Evolutionary conservation across 2,888 invertebrate genomes (phyloP), one percentile per base, ranked within the genome.

Genomic region (Drosophila paranaensis): DNA sequence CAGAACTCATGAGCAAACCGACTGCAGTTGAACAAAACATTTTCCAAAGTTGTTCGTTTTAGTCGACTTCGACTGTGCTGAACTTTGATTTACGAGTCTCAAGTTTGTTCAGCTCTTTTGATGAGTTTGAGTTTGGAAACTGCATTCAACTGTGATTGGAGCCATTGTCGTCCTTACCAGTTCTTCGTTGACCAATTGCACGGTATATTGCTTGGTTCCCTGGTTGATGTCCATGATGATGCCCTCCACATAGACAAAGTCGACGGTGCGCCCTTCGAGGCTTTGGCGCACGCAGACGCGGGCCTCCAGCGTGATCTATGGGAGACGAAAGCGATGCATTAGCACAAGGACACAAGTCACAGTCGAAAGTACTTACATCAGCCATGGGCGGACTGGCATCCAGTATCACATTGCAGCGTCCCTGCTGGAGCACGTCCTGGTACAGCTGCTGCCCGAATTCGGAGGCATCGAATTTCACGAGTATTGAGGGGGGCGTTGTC

Each of bases 381-480:
- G 95, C 96, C 86, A 95, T 95, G 90, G 95, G 96, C 39, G 98
- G 98, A 93, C 97, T 97, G 81, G 98, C 97, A 92, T 99, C 98
- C 90, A 97, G 96, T 88, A 98, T 97, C 91, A 98, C 96, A 93
- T 97, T 97, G 93, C 95, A 96, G 91, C 96, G 96, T 87, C 96
- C 95, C 81, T 94, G 94, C 85, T 96, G 96, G 81, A 98, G 95
- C 77, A 98, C 96, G 92, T 97, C 96, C 91, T 94, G 94, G 90
- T 96, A 97, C 88, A 95, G 94, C 78, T 96, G 94, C 46, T 95
- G 93, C 69, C 95, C 95, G 74, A 94, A 95, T 81, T 95, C 96
- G 72, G 95, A 95, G 43, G 96, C 95, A 93, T 98, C 98, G 82
- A 98, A 95, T 91, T 96, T 96, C 45, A 98, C 96, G 78, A 95